Evolutionary conservation across 2,888 invertebrate genomes (phyloP).

Genomic region (Latheticus oryzae): DNA sequence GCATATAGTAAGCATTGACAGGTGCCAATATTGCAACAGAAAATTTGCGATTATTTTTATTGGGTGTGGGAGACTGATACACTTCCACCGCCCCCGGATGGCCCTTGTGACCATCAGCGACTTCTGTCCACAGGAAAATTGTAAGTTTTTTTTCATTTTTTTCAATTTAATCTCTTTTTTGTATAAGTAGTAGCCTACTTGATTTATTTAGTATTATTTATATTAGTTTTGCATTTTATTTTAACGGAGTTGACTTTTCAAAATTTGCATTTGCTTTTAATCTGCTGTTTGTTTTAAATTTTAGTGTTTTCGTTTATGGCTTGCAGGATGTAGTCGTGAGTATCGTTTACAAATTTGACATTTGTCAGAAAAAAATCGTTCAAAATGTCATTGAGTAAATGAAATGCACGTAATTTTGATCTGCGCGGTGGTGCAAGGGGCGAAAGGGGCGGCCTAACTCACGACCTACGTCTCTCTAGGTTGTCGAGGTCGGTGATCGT

Average conservation of each 20-base stretch:
- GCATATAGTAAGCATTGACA: background rate
- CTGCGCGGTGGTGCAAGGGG: conserved; percentile 41
- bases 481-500: conserved; percentile 75
- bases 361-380: conserved; percentile 9
- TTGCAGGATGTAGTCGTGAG: background rate
- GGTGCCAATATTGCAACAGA: too few species aligned
- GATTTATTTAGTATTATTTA: too few species aligned
- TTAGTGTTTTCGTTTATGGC: background rate
- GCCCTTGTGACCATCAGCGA: conserved; percentile 7
- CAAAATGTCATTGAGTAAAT: conserved; percentile 25
- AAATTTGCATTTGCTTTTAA: background rate
- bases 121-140: conserved; percentile 2
- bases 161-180: background rate
- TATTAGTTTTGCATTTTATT: too few species aligned
- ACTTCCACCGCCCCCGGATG: conserved; percentile 11
- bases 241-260: too few species aligned
- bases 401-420: conserved; percentile 13
- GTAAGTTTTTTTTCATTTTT: conserved; percentile 8
- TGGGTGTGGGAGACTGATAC: too few species aligned
- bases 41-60: too few species aligned
- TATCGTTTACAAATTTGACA: background rate
- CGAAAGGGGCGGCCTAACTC: conserved; percentile 63
- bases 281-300: background rate
- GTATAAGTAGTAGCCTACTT: background rate
- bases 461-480: conserved; percentile 69